Conservation (phyloP, 2,888 invertebrate genomes). For the Hypselothyrea guttata region DNA sequence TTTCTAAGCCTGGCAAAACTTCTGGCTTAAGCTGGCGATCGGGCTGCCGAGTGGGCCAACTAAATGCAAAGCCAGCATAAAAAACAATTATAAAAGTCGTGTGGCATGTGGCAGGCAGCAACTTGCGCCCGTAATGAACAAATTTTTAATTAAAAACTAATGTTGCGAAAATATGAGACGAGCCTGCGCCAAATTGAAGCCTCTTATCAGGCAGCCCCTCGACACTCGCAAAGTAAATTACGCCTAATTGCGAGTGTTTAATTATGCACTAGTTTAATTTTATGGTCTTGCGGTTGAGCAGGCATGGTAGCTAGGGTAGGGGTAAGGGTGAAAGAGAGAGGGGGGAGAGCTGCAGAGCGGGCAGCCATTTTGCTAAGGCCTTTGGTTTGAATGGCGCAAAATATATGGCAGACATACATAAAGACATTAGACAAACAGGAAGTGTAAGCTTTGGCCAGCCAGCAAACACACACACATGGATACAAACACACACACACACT, state of each 20-base stretch:
- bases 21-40: conserved; percentile 27
- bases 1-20: background rate
- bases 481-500: background rate
- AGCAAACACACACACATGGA: conserved; percentile 15
- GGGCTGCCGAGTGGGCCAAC: conserved; percentile 16
- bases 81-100: conserved; percentile 40
- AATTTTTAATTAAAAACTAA: conserved; percentile 81
- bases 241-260: conserved; percentile 80
- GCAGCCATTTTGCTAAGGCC: conserved; percentile 29
- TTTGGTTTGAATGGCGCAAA: conserved; percentile 40
- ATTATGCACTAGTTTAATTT: conserved; percentile 80
- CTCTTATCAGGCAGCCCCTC: too few relatives aligned
- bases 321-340: background rate
- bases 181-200: conserved; percentile 9
- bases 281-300: conserved; percentile 69
- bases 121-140: conserved; percentile 53
- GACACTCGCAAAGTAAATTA: conserved; percentile 71
- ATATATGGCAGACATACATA: conserved; percentile 51
- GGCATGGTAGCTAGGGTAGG: background rate
- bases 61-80: conserved; percentile 38
- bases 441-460: conserved; percentile 36
- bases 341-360: background rate
- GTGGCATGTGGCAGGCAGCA: conserved; percentile 24
- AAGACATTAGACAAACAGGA: conserved; percentile 61
- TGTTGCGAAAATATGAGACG: conserved; percentile 77